Evolutionary conservation across 2,888 invertebrate genomes (phyloP).

Genomic region (Leptopilina syphax): DNA sequence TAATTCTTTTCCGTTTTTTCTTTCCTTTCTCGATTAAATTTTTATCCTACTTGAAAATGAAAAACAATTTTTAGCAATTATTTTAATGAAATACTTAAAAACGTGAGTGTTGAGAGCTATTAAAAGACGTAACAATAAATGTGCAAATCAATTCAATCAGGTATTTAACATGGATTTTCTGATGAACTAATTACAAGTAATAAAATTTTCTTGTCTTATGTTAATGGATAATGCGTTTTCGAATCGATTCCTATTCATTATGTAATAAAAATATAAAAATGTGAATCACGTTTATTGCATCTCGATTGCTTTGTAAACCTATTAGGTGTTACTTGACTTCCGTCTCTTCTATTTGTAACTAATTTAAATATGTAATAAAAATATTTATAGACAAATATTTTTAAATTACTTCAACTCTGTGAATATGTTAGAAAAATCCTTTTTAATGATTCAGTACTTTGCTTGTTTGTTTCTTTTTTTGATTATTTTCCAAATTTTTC

Average conservation of each 20-base stretch:
- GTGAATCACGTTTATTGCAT: slow-evolving; percentile 29
- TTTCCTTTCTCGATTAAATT: too few species aligned
- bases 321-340: neutral
- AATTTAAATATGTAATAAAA: neutral
- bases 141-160: slow-evolving; percentile 7
- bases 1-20: too few species aligned
- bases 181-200: slow-evolving; percentile 19
- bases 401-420: too few species aligned
- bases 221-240: neutral
- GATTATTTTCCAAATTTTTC: too few species aligned
- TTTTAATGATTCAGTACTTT: neutral
- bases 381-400: slow-evolving; percentile 6
- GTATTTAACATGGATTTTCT: slow-evolving; percentile 2
- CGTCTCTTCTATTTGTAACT: neutral
- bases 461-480: neutral
- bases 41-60: too few species aligned
- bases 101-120: neutral
- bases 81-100: neutral
- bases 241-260: slow-evolving; percentile 8
- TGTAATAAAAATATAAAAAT: slow-evolving; percentile 25
- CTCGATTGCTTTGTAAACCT: neutral
- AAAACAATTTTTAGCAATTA: too few species aligned
- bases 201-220: slow-evolving; percentile 4
- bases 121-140: neutral
- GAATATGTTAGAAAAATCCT: neutral